Evolutionary conservation across 2,113 vertebrate genomes (phyloP).

Genomic region (Rhynchomys soricoides): DNA sequence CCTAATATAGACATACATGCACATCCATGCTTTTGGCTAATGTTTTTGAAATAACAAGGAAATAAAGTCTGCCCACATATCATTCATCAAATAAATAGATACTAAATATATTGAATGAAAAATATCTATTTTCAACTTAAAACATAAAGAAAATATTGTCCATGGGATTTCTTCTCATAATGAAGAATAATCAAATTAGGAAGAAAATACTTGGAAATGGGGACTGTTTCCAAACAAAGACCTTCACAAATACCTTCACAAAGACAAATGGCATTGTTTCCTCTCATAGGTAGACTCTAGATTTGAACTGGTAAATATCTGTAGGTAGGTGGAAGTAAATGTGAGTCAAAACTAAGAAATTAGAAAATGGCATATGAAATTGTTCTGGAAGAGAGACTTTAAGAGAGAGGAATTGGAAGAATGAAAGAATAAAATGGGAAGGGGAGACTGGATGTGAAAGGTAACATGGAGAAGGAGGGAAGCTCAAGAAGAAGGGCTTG

Average conservation of each 20-base stretch:
- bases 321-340: not conserved
- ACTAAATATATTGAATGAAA: not conserved
- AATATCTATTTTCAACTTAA: not conserved
- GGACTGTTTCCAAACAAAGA: no score
- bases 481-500: not conserved
- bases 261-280: not conserved
- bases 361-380: not conserved
- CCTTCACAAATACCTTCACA: no score
- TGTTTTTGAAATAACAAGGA: not conserved
- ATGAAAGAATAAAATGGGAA: not conserved
- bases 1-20: not conserved
- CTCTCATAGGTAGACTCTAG: not conserved
- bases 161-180: no score
- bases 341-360: not conserved
- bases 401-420: not conserved
- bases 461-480: not conserved
- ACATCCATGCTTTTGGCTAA: not conserved
- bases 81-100: not conserved
- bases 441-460: not conserved
- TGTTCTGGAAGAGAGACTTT: not conserved
- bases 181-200: not conserved
- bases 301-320: not conserved
- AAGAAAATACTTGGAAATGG: not conserved
- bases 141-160: not conserved
- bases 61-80: not conserved